Conservation (phyloP, 2,113 vertebrate species). For the Tenebrosternarchus preto region DNA sequence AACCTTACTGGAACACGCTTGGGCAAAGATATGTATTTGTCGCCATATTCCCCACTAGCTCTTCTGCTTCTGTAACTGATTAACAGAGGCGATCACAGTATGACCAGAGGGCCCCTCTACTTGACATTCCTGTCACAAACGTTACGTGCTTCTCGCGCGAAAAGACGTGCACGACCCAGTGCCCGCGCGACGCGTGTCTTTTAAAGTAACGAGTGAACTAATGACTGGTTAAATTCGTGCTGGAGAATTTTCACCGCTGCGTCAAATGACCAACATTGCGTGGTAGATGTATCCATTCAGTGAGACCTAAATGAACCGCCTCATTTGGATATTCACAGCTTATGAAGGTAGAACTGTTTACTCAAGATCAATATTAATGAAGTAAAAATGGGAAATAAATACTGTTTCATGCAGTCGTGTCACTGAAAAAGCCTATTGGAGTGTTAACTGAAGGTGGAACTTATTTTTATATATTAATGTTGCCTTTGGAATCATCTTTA, state of each 20-base stretch:
- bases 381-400: neutral
- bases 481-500: slow-evolving; percentile 60
- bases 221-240: slow-evolving; percentile 50
- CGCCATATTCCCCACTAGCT: no score
- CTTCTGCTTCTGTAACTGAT: slow-evolving; percentile 61
- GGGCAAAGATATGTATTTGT: no score
- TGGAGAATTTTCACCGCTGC: slow-evolving; percentile 44
- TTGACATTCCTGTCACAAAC: slow-evolving; percentile 78
- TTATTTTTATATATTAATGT: slow-evolving; percentile 67
- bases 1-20: no score
- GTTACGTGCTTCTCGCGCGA: slow-evolving; percentile 65
- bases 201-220: slow-evolving; percentile 54
- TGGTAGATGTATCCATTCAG: no score
- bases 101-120: slow-evolving; percentile 53
- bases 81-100: slow-evolving; percentile 62
- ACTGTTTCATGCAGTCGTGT: neutral
- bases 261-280: neutral
- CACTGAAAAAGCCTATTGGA: neutral
- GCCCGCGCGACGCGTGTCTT: slow-evolving; percentile 47
- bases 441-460: slow-evolving; percentile 50
- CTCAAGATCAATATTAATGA: neutral
- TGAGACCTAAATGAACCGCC: neutral
- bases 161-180: slow-evolving; percentile 64
- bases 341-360: neutral
- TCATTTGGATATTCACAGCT: neutral